Evolutionary conservation across 2,797 vertebrate species (phyloP).

Genomic region (Melanotaenia boesemani): DNA sequence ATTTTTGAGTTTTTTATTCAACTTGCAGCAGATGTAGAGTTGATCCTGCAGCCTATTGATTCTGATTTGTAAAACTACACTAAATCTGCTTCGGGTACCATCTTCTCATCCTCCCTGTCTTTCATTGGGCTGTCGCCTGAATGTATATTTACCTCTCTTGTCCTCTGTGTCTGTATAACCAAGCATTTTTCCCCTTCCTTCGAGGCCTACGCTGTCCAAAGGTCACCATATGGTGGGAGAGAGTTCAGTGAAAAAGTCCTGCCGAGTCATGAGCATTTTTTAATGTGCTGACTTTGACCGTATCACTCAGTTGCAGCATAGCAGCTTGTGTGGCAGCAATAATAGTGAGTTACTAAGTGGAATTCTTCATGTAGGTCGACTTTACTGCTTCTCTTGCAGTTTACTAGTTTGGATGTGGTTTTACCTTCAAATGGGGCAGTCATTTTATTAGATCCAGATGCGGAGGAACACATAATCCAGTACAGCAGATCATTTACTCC

Average conservation of each 20-base stretch:
- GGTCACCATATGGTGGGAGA: conserved; percentile 70
- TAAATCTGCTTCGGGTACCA: background rate
- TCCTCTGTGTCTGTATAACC: conserved; percentile 35
- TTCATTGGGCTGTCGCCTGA: conserved; percentile 11
- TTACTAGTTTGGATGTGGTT: background rate
- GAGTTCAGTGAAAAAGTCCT: conserved; percentile 42
- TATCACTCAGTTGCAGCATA: conserved; percentile 20
- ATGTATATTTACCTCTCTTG: conserved; percentile 32
- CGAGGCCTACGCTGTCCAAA: conserved; percentile 40
- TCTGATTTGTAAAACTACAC: conserved; percentile 1
- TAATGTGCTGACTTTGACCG: conserved; percentile 47
- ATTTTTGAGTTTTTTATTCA: conserved; percentile 29
- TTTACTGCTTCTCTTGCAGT: background rate
- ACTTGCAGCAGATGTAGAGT: background rate
- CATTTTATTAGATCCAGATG: background rate
- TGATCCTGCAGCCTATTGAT: conserved; percentile 5
- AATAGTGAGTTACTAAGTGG: conserved; percentile 1
- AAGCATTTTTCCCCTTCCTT: conserved; percentile 37
- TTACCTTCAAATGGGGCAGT: background rate
- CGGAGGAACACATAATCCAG: background rate
- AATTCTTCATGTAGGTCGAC: background rate
- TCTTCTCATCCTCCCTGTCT: background rate
- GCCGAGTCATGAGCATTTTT: conserved; percentile 52
- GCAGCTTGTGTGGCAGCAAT: conserved; percentile 18
- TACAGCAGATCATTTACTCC: background rate